These are phyloP conservation scores for Mus musculus DNA, from an alignment of 2,113 vertebrate species.

Conservation along the genomic window GRCm39 chr13:45339001-45339500, in stretches of 20 bases:
- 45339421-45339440: constrained; percentile 41
- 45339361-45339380: constrained; percentile 10
- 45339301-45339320: neutral
- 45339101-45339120: neutral
- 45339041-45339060: neutral
- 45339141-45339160: neutral
- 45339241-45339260: neutral
- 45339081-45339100: neutral
- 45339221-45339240: neutral
- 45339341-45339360: neutral
- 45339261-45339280: constrained; percentile 18
- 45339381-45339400: neutral
- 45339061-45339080: neutral
- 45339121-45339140: neutral
- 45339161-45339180: neutral
- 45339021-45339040: neutral
- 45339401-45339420: neutral
- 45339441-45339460: neutral
- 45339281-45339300: neutral
- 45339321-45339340: constrained; percentile 13
- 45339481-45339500: neutral
- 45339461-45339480: neutral
- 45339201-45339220: neutral
- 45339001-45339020: neutral
- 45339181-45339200: neutral